Evolutionary conservation across 2,888 invertebrate genomes (phyloP), one percentile per base, ranked within the genome.

Genomic region (Erannis defoliaria): DNA sequence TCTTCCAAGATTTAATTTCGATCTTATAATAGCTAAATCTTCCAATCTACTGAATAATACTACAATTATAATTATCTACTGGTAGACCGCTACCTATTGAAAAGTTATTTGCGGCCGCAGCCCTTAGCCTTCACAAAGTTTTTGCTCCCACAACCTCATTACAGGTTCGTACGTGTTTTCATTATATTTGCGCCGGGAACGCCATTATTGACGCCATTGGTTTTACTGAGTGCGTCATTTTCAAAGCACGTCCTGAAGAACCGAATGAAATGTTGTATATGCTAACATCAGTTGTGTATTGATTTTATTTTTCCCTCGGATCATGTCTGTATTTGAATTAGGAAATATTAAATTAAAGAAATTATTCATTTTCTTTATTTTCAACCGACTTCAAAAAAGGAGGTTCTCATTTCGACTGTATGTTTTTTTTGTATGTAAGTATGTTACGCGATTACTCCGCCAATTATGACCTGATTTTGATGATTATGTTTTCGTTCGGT

Each of bases 131-230:
- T 58, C 38, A 40, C 43, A 42, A 23, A 61, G 60, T 62, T 68
- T 70, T 70, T 67, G 63, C 65, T 79, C 74, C 77, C 75, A 77
- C 76, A 79, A 82, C 80, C 76, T 82, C 81, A 82, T 84, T 83
- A 83, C 72, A 57, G 66, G 40, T 59, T 53, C 29, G 75, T 75
- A 82, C 84, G 83, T 83, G 84, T 77, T 78, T 78, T 72, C 80
- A 84, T 84, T 84, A 81, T 78, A 64, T 57, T 55, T 23, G 48
- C 51, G 56, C 58, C 55, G 56, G 59, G 51, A 21, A 46, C 50
- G 56, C 66, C 67, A 71, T 74, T 75, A 76, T 74, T 68, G 68
- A 60, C 63, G 61, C 69, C 69, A 73, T 65, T 68, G 64, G 63
- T 66, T 64, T 61, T 67, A 68, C 66, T 57, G 58, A 68, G 54